phyloP scores from a whole-genome alignment of 1,140 invertebrate species.

The Bicyclus anynana region DNA sequence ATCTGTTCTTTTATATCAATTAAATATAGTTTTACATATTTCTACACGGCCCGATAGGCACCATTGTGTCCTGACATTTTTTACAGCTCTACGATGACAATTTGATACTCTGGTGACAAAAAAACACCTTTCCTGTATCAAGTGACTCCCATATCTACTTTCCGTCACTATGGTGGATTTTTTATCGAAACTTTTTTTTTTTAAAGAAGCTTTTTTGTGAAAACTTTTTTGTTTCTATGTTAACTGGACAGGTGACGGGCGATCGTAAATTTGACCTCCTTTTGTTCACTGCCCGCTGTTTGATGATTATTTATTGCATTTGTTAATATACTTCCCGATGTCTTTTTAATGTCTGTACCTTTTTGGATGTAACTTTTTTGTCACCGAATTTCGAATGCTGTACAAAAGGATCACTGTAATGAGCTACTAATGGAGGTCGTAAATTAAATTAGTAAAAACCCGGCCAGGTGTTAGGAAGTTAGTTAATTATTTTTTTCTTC shows the following conservation, averaged over 20 bases:
- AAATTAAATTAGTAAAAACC: background rate
- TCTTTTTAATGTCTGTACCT: slow-evolving; percentile 48
- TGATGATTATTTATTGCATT: slow-evolving; percentile 60
- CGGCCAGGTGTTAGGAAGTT: background rate
- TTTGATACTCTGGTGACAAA: background rate
- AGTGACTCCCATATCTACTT: slow-evolving; percentile 2
- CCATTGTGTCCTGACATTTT: slow-evolving; percentile 1
- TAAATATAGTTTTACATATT: too few species aligned
- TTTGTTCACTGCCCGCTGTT: slow-evolving; percentile 10
- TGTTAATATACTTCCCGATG: slow-evolving; percentile 52
- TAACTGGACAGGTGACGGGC: slow-evolving; percentile 42
- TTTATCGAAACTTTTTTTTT: slow-evolving; percentile 25
- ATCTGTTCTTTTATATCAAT: too few species aligned
- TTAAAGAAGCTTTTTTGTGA: slow-evolving; percentile 15
- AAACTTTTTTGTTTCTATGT: slow-evolving; percentile 9
- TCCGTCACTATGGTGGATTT: slow-evolving; percentile 18
- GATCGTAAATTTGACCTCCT: slow-evolving; percentile 29
- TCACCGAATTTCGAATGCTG: slow-evolving; percentile 1
- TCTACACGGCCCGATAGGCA: too few species aligned
- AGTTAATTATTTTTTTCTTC: too few species aligned
- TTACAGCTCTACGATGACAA: background rate
- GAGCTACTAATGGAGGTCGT: background rate
- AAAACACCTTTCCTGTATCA: background rate
- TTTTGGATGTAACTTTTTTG: slow-evolving; percentile 30
- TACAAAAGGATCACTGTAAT: slow-evolving; percentile 13